Percentiles rank a stretch among this genome's conserved stretches.
phyloP scores from a whole-genome alignment of 64 coral and sea anemone species.

The Montipora foliosa region DNA sequence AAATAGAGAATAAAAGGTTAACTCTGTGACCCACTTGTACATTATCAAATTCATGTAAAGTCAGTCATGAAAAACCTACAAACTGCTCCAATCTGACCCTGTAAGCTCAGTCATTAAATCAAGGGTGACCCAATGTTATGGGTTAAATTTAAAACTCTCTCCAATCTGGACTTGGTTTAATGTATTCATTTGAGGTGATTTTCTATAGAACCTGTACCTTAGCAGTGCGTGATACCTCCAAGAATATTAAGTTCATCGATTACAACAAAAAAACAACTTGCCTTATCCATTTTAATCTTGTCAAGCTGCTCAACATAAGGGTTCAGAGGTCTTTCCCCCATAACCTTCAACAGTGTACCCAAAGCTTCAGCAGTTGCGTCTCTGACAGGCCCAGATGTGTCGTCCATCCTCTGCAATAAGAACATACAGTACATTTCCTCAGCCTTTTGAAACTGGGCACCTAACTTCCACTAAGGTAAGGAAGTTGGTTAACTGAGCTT shows the following conservation, averaged over 20 bases:
- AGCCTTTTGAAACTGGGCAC: too few relatives aligned
- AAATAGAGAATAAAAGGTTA: too few relatives aligned
- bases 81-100: not conserved
- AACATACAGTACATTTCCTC: not conserved
- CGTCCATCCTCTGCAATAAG: conserved; percentile 87
- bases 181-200: too few relatives aligned
- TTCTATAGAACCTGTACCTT: too few relatives aligned
- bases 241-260: not conserved
- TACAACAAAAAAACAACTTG: not conserved
- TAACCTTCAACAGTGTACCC: conserved; percentile 84
- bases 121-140: too few relatives aligned
- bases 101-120: not conserved
- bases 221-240: not conserved
- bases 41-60: too few relatives aligned
- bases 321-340: conserved; percentile 85
- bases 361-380: conserved; percentile 92
- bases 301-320: conserved; percentile 93
- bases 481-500: too few relatives aligned
- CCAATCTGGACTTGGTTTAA: too few relatives aligned
- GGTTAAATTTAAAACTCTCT: too few relatives aligned
- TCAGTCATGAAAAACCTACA: not conserved
- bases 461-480: too few relatives aligned
- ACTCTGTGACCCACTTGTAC: too few relatives aligned
- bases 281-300: conserved; percentile 97
- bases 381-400: conserved; percentile 89